Evolutionary conservation across 1,140 invertebrate species (phyloP), one percentile per base, ranked within the genome.

Genomic region (Formica selysi): DNA sequence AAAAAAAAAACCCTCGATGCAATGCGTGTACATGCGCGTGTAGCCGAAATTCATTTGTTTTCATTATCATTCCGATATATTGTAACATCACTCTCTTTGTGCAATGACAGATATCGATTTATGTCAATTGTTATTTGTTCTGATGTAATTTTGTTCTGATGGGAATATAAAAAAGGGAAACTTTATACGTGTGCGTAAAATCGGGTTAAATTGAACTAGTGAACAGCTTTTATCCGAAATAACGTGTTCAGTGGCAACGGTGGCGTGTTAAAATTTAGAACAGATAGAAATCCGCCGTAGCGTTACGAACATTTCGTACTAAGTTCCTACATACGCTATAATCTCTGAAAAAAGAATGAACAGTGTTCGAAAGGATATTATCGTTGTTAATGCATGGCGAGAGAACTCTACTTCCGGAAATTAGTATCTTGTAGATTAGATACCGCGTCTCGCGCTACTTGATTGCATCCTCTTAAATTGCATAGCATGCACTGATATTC

Each of bases 201-300:
- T 29, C 13, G 16, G 57, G 67, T 51, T 19, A 36, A 26, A 48
- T 65, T 29, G 59, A 48, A 48, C 13, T 7, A 51, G 29, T 16
- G 62, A 22, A 41, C 44, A 48, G n/a, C 8, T n/a, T 79, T 79
- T 67, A 48, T 68, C 65, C 32, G 7, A 64, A 38, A 48, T 51
- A 51, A 68, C 59, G 8, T 48, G 13, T 79, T 79, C 62, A 48
- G 32, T n/a, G 11, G 61, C 10, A 61, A 65, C 76, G 36, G 68
- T 79, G 19, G 32, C 13, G 13, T 29, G 76, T 36, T 36, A 36
- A 67, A 51, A 54, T 36, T 51, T 36, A 36, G 36, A 51, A 68
- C 26, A 59, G 67, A 67, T 67, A 26, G 74, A 32, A 51, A 19
- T 32, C 36, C 22, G 41, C 22, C 26, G 13, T 16, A 29, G 11